A percentile compares a stretch with the other conserved stretches of the same genome.
Evolutionary conservation across 1,140 invertebrate species (phyloP).

Genomic region (Idris sp.): DNA sequence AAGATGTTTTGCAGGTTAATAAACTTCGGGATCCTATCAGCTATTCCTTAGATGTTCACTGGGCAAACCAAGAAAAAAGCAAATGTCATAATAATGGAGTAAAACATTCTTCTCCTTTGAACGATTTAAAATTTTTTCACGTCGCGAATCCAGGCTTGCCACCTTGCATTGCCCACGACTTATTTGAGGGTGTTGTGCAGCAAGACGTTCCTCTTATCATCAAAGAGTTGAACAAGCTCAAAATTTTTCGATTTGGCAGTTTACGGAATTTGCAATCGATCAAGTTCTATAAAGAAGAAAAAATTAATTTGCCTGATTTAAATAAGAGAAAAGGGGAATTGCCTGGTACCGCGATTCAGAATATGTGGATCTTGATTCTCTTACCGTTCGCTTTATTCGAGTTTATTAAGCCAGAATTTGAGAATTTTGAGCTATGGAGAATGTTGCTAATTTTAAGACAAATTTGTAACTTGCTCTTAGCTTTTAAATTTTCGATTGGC

Average conservation of each 20-base stretch:
- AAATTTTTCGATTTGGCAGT: conserved; percentile 19
- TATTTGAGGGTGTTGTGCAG: conserved; percentile 44
- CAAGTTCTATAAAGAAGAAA: conserved; percentile 9
- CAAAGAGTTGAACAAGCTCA: conserved; percentile 12
- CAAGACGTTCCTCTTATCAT: conserved; percentile 39
- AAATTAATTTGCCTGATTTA: conserved; percentile 24
- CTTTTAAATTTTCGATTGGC: conserved; percentile 30
- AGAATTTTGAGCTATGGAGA: conserved; percentile 7
- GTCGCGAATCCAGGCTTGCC: conserved; percentile 28
- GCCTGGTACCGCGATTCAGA: conserved; percentile 23
- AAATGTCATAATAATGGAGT: conserved; percentile 29
- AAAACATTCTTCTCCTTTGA: conserved; percentile 36
- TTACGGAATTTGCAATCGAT: conserved; percentile 16
- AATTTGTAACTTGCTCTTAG: conserved; percentile 28
- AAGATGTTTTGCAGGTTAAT: conserved; percentile 8
- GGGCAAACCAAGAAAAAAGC: not conserved
- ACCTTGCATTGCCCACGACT: conserved; percentile 32
- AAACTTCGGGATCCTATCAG: conserved; percentile 14
- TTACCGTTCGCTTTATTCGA: conserved; percentile 19
- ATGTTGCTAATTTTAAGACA: conserved; percentile 56
- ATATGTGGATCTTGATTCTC: conserved; percentile 22
- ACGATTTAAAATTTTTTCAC: conserved; percentile 46
- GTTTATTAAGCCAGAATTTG: conserved; percentile 2
- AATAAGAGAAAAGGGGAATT: conserved; percentile 2
- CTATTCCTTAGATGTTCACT: conserved; percentile 8